A percentile compares a stretch with the other conserved stretches of the same genome.
Evolutionary conservation across 2,888 invertebrate species (phyloP).

Genomic region (Apamea monoglypha): DNA sequence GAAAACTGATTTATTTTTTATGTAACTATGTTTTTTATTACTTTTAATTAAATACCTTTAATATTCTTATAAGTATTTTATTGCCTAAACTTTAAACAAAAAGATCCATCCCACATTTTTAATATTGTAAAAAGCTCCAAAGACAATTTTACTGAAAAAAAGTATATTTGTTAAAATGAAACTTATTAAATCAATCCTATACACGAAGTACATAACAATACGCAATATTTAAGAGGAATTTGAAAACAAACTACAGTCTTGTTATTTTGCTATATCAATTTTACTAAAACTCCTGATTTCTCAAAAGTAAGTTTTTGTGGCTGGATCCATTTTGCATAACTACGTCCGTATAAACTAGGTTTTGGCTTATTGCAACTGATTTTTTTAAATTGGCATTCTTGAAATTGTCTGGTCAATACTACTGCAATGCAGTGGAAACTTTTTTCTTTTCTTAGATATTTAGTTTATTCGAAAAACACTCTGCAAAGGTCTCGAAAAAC

Average conservation of each 20-base stretch:
- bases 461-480: neutral
- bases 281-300: slow-evolving; percentile 9
- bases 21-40: slow-evolving; percentile 3
- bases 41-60: slow-evolving; percentile 5
- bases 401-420: neutral
- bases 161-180: slow-evolving; percentile 4
- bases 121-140: neutral
- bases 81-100: slow-evolving; percentile 3
- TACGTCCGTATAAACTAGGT: neutral
- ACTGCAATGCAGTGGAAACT: slow-evolving; percentile 35
- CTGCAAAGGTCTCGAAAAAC: neutral
- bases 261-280: slow-evolving; percentile 8
- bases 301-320: slow-evolving; percentile 11
- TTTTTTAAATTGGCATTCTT: neutral
- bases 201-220: neutral
- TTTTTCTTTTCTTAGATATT: neutral
- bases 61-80: neutral
- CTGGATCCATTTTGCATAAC: neutral
- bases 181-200: slow-evolving; percentile 1
- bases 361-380: neutral
- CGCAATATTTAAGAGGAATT: neutral
- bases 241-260: neutral
- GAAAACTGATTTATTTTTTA: neutral
- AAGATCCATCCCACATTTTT: slow-evolving; percentile 4
- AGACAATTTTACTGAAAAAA: too few species aligned